phyloP scores from a whole-genome alignment of 2,888 invertebrate genomes.

The Seira ritae region DNA sequence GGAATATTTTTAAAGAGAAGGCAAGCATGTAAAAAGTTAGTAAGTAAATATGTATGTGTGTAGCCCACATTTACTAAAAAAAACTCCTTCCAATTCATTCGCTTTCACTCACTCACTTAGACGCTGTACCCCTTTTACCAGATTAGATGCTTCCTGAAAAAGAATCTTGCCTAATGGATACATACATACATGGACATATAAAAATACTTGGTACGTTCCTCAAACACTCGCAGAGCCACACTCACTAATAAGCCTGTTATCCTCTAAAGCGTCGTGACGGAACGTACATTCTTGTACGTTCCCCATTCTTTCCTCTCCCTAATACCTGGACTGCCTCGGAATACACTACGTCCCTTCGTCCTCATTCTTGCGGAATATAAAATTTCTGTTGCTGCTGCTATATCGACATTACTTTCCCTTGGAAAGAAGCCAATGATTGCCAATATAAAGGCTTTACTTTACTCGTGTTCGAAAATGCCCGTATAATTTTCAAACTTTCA shows the following conservation, averaged over 20 bases:
- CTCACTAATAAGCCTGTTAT: constrained; percentile 14
- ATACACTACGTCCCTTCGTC: too few relatives aligned
- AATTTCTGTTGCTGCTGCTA: constrained; percentile 4
- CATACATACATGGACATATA: background rate
- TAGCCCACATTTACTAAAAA: background rate
- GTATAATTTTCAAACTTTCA: too few relatives aligned
- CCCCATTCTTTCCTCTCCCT: background rate
- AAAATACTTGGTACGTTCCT: too few relatives aligned
- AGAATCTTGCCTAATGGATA: background rate
- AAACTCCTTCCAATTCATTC: background rate
- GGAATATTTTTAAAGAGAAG: background rate
- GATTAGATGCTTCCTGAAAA: background rate
- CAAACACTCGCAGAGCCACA: background rate
- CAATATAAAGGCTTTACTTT: too few relatives aligned
- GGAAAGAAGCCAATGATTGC: constrained; percentile 14
- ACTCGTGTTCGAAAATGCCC: too few relatives aligned
- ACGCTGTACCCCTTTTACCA: background rate
- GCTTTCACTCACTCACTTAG: background rate
- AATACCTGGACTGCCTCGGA: background rate
- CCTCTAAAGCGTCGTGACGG: background rate
- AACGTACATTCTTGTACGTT: constrained; percentile 1
- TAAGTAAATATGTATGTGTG: too few relatives aligned
- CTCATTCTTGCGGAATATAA: background rate
- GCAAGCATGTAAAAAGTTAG: too few relatives aligned
- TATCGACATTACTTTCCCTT: constrained; percentile 1